Evolutionary conservation across 2,797 vertebrate species (phyloP).

Genomic region (Cossypha caffra): DNA sequence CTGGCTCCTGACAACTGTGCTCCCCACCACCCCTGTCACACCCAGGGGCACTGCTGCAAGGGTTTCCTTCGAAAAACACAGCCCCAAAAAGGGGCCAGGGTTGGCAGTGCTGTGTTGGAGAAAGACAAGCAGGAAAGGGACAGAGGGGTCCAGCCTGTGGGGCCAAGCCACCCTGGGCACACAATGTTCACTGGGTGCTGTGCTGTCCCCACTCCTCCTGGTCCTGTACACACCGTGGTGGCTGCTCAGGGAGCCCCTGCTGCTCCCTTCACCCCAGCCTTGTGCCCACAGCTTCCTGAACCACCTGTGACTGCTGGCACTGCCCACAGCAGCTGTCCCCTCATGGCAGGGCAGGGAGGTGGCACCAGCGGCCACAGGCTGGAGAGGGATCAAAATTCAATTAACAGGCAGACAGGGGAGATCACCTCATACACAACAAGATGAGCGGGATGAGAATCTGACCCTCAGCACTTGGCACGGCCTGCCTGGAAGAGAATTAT

Average conservation of each 20-base stretch:
- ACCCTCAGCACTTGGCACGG: rapidly evolving
- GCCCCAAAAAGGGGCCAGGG: neutral
- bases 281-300: neutral
- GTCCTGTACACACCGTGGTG: rapidly evolving
- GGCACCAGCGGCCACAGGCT: neutral
- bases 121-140: neutral
- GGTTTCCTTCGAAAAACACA: neutral
- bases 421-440: neutral
- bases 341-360: rapidly evolving
- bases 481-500: neutral
- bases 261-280: neutral
- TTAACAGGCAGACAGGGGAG: neutral
- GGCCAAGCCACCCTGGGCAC: neutral
- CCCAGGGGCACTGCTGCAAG: rapidly evolving
- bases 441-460: neutral
- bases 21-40: neutral
- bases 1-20: neutral
- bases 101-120: rapidly evolving
- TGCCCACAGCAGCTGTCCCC: rapidly evolving
- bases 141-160: rapidly evolving
- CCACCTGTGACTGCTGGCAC: rapidly evolving
- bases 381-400: neutral
- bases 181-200: rapidly evolving
- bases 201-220: neutral
- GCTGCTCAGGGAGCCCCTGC: neutral